These are phyloP conservation scores for Chlamydotis undulata DNA, from an alignment of 2,113 vertebrate species.

Conservation along the genomic window DNA sequence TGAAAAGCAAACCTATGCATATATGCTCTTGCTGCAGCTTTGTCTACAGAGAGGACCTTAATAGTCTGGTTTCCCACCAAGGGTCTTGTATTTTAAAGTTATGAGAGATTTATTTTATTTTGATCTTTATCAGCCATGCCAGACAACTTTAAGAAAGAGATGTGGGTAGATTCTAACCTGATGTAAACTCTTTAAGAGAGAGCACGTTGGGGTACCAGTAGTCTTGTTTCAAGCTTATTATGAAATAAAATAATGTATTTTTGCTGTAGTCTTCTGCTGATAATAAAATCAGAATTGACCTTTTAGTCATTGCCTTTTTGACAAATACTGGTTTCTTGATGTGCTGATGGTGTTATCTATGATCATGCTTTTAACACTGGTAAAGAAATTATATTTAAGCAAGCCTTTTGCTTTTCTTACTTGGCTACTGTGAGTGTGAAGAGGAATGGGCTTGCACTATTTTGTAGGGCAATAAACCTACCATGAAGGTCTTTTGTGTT, in stretches of 20 bases:
- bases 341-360: background rate
- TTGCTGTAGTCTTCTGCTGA: background rate
- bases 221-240: background rate
- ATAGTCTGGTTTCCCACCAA: background rate
- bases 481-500: background rate
- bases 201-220: background rate
- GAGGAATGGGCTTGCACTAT: background rate
- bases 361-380: background rate
- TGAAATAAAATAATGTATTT: background rate
- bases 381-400: background rate
- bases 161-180: background rate
- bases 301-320: background rate
- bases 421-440: background rate
- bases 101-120: background rate
- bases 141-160: background rate
- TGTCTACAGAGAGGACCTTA: background rate
- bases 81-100: background rate
- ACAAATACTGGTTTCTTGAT: background rate
- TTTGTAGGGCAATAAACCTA: background rate
- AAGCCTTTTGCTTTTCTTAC: background rate
- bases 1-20: background rate
- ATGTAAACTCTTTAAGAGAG: background rate
- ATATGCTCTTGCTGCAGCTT: background rate
- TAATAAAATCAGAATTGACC: background rate
- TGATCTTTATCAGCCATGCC: background rate